phyloP scores from a whole-genome alignment of 2,797 vertebrate genomes.

The Tangara arthus region DNA sequence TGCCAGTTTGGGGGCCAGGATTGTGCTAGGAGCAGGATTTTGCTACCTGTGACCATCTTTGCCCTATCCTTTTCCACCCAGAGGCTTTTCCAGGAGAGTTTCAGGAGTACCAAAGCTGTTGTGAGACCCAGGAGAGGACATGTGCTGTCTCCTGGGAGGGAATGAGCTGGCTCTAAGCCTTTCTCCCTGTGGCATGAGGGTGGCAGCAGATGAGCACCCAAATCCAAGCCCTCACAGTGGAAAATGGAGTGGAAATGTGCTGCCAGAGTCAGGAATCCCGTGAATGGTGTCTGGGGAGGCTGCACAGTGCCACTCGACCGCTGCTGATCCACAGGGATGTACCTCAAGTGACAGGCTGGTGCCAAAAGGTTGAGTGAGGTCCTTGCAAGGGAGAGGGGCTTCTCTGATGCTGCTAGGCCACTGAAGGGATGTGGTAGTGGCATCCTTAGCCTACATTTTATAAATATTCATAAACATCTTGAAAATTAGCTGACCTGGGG shows the following conservation, averaged over 20 bases:
- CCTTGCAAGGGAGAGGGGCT: not conserved
- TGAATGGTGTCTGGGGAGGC: not conserved
- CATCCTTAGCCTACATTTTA: not conserved
- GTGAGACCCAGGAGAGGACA: not conserved
- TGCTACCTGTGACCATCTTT: not conserved
- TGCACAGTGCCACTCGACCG: accelerated
- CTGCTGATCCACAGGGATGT: accelerated
- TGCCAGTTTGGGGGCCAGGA: not conserved
- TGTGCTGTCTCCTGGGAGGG: not conserved
- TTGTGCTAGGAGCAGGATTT: not conserved
- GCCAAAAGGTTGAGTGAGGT: not conserved
- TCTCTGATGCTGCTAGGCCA: accelerated
- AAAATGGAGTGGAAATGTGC: not conserved
- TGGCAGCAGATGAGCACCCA: not conserved
- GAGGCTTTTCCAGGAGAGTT: not conserved
- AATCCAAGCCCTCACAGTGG: not conserved
- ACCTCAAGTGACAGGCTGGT: not conserved
- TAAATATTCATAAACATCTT: not conserved
- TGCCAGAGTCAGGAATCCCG: not conserved
- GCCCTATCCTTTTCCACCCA: not conserved
- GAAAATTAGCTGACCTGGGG: not conserved
- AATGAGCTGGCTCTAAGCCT: not conserved
- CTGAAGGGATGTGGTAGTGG: not conserved
- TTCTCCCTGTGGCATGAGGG: accelerated
- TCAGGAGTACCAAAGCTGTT: not conserved